Conservation (phyloP, 2,888 invertebrate species). For the Digitonthophagus gazella region DNA sequence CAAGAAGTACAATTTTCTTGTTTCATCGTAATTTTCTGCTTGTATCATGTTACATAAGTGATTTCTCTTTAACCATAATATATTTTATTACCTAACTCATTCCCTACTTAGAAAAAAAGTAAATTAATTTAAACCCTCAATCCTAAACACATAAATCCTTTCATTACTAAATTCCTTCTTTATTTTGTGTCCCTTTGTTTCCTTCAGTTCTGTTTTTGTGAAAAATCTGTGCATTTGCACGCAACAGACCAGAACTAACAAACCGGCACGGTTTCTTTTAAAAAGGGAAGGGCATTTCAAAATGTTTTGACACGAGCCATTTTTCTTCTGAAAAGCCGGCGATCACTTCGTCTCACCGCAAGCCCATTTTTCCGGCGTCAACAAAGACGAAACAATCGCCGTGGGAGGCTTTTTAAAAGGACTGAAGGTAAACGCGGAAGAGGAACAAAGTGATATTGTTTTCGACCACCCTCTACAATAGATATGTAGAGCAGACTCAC, state of each 20-base stretch:
- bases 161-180: too few relatives aligned
- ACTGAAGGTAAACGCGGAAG: neutral
- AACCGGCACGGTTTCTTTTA: neutral
- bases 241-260: neutral
- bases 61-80: too few relatives aligned
- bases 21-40: neutral
- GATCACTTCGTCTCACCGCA: neutral
- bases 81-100: too few relatives aligned
- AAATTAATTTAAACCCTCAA: too few relatives aligned
- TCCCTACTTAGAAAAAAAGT: too few relatives aligned
- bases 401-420: neutral
- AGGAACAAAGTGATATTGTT: neutral
- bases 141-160: too few relatives aligned
- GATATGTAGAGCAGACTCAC: neutral
- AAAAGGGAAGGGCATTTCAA: neutral
- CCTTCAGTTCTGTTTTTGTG: neutral
- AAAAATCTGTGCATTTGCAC: neutral
- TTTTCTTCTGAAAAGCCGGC: neutral
- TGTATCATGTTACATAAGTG: neutral
- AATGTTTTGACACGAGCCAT: neutral
- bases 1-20: too few relatives aligned
- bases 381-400: neutral
- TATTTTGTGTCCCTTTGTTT: too few relatives aligned
- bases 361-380: neutral
- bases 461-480: neutral